Conservation (phyloP, 2,888 invertebrate species). For the Melanargia galathea region DNA sequence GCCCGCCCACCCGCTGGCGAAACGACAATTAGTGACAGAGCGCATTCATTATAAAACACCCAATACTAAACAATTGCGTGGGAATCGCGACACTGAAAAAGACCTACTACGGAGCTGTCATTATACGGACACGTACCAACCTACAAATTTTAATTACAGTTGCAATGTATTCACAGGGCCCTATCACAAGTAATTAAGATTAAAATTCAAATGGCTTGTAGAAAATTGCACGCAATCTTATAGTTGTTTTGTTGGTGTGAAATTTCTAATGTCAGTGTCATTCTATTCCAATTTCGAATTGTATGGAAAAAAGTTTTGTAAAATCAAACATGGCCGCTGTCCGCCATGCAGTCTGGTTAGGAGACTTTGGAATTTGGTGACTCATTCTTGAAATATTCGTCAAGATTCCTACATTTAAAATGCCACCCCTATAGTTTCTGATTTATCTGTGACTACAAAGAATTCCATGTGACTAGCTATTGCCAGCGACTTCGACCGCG, state of each 20-base stretch:
- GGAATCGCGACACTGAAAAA: conserved; percentile 35
- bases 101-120: conserved; percentile 43
- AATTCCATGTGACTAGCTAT: too few species aligned
- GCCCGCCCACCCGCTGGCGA: conserved; percentile 36
- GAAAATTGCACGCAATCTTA: background rate
- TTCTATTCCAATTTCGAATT: conserved; percentile 14
- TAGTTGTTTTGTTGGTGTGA: conserved; percentile 10
- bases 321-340: background rate
- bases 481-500: too few species aligned
- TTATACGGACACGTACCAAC: conserved; percentile 42
- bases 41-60: conserved; percentile 36
- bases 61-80: conserved; percentile 36
- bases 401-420: too few species aligned
- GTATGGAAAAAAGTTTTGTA: background rate
- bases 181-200: background rate
- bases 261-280: conserved; percentile 18
- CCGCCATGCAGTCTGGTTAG: background rate
- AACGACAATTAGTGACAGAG: conserved; percentile 37
- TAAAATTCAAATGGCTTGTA: background rate
- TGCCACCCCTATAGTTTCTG: too few species aligned
- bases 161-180: background rate
- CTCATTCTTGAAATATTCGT: background rate
- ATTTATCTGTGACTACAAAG: too few species aligned
- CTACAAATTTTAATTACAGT: background rate
- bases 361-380: background rate